Conservation (phyloP, 2,888 invertebrate genomes). For the Graphium colonna region DNA sequence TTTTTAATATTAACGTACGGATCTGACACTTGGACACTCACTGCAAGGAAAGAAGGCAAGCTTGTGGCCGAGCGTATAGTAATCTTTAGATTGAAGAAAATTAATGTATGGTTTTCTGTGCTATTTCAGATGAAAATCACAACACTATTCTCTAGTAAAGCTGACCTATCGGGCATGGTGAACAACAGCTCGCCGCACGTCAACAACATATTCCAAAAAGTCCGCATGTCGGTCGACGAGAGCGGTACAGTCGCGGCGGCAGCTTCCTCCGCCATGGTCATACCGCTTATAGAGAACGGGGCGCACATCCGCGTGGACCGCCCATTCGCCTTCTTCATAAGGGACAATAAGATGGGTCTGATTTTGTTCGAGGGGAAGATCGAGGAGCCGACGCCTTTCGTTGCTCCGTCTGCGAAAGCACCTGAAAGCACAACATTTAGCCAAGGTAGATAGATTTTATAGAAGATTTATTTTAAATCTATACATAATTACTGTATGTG, state of each 20-base stretch:
- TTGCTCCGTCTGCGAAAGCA: constrained; percentile 21
- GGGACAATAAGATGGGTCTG: constrained; percentile 72
- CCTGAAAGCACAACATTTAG: neutral
- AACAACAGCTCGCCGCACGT: constrained; percentile 59
- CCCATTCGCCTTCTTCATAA: constrained; percentile 84
- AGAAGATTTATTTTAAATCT: neutral
- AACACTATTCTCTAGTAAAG: constrained; percentile 74
- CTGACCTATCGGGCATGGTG: constrained; percentile 81
- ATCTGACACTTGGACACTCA: too few relatives aligned
- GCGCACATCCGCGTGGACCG: constrained; percentile 77
- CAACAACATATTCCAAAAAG: constrained; percentile 81
- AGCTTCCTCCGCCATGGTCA: constrained; percentile 77
- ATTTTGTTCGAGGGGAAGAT: constrained; percentile 84
- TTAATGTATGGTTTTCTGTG: too few relatives aligned
- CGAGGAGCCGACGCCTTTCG: constrained; percentile 60
- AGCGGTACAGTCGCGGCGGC: constrained; percentile 84
- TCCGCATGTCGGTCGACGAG: constrained; percentile 83
- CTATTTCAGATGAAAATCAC: constrained; percentile 79
- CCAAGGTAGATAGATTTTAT: constrained; percentile 4
- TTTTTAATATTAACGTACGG: too few relatives aligned
- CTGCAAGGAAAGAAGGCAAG: too few relatives aligned
- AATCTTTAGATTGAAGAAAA: too few relatives aligned
- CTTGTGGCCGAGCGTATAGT: too few relatives aligned
- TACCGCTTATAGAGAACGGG: constrained; percentile 81
- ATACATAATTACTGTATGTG: neutral